Evolutionary conservation across 2,888 invertebrate species (phyloP), one percentile per base, ranked within the genome.

Genomic region (Mimas tiliae): DNA sequence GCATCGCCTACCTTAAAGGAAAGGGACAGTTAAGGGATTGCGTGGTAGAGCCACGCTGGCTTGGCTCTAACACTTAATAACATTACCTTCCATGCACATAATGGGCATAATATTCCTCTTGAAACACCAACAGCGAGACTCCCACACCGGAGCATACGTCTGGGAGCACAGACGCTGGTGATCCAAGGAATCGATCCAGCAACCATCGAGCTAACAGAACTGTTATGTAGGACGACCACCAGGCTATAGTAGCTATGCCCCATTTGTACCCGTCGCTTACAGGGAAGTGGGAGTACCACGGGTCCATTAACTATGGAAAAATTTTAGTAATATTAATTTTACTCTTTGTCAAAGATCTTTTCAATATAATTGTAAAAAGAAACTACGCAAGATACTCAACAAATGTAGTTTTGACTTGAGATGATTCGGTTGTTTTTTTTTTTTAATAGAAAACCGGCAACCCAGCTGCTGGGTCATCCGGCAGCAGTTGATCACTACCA

Each of bases 81-180:
- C 64, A 73, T 74, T 68, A 92, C 93, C 92, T 87, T 33, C 92
- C 93, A 75, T 93, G 90, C 8, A 93, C 86, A 72, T 91, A 93
- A 81, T 93, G 93, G 0, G 88, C 90, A 63, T 91, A 92, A 67
- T 75, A 76, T 47, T 92, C 89, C 64, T 93, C 90, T 70, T 93
- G 83, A 66, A 93, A 93, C 1, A 91, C 87, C 55, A 93, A 63
- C 14, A 93, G 64, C 0, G 93, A 93, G 0, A 90, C 45, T 3
- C 88, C 90, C 9, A 88, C 76, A 2, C 81, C 84, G 7, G 75
- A 73, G 68, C 93, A 92, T 7, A 87, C 74, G 38, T 75, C 86
- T 0, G 83, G 72, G 4, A 92, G 69, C 1, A 64, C 67, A 1
- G 66, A 65, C 0, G 78, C 69, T 0, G 82, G 80, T 0, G 85